Percentiles rank a stretch among this genome's conserved stretches.
These are phyloP conservation scores for Spialia ferax DNA, from an alignment of 2,888 invertebrate genomes.

Conservation along the genomic window DNA sequence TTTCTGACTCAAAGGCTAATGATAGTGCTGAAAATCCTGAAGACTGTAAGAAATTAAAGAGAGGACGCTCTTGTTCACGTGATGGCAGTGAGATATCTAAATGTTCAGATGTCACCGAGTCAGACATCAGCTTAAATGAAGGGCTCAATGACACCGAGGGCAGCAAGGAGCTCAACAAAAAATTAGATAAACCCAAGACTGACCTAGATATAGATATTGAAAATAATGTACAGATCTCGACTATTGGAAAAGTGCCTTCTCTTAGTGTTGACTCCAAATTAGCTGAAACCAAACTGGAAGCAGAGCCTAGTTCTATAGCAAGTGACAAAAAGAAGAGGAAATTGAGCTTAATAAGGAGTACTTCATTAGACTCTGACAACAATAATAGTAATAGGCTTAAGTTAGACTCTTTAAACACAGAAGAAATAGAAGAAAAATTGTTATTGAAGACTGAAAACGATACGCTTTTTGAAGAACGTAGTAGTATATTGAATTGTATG, in stretches of 20 bases:
- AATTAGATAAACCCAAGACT: slow-evolving; percentile 85
- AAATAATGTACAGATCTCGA: slow-evolving; percentile 85
- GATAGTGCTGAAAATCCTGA: slow-evolving; percentile 69
- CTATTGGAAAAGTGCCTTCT: slow-evolving; percentile 85
- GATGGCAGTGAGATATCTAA: slow-evolving; percentile 88
- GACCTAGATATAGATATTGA: slow-evolving; percentile 86
- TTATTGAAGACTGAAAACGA: slow-evolving; percentile 87
- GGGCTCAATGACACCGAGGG: slow-evolving; percentile 74
- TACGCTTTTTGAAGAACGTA: slow-evolving; percentile 82
- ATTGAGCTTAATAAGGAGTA: slow-evolving; percentile 84
- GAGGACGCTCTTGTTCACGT: slow-evolving; percentile 80
- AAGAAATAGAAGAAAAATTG: slow-evolving; percentile 87
- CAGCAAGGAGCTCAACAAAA: slow-evolving; percentile 80
- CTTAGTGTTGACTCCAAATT: slow-evolving; percentile 76
- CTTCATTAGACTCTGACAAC: slow-evolving; percentile 85
- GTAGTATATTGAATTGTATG: slow-evolving; percentile 84
- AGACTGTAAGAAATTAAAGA: slow-evolving; percentile 76
- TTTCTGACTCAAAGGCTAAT: slow-evolving; percentile 84
- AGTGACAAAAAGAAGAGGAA: slow-evolving; percentile 75
- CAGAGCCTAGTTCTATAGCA: slow-evolving; percentile 69
- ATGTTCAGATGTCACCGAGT: slow-evolving; percentile 87
- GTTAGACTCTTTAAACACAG: slow-evolving; percentile 78
- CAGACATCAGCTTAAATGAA: slow-evolving; percentile 88
- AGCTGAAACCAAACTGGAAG: slow-evolving; percentile 69
- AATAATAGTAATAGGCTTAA: slow-evolving; percentile 84